These are phyloP conservation scores for Platycercus adscitus DNA, from an alignment of 2,113 vertebrate species.

Conservation along the genomic window DNA sequence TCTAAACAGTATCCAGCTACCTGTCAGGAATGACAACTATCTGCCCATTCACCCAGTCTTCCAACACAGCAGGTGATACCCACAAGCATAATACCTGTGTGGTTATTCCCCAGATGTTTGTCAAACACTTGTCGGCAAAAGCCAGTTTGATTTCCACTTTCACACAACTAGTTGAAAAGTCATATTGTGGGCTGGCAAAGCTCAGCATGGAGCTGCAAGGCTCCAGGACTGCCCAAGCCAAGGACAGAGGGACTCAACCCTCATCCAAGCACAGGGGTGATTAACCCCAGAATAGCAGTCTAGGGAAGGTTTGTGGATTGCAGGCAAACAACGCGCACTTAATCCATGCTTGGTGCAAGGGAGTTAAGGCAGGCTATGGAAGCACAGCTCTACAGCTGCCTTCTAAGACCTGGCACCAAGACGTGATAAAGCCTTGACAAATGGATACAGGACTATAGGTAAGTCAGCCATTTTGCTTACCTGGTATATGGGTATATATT, in stretches of 20 bases:
- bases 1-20: not conserved
- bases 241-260: not conserved
- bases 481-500: not conserved
- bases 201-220: not conserved
- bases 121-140: not conserved
- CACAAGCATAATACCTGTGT: not conserved
- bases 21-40: not conserved
- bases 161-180: not conserved
- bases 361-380: not conserved
- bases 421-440: not conserved
- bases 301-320: too few species aligned
- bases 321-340: not conserved
- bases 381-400: not conserved
- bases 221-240: not conserved
- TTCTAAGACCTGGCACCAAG: not conserved
- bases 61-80: not conserved
- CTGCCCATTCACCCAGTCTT: not conserved
- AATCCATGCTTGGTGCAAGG: not conserved
- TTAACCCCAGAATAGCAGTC: too few species aligned
- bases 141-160: constrained; percentile 23
- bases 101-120: constrained; percentile 9
- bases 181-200: not conserved
- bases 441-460: accelerated
- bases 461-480: not conserved
- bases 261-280: not conserved